Base-by-base conservation (phyloP, 2,113 vertebrate genomes). In the Coreoperca whiteheadi region DNA sequence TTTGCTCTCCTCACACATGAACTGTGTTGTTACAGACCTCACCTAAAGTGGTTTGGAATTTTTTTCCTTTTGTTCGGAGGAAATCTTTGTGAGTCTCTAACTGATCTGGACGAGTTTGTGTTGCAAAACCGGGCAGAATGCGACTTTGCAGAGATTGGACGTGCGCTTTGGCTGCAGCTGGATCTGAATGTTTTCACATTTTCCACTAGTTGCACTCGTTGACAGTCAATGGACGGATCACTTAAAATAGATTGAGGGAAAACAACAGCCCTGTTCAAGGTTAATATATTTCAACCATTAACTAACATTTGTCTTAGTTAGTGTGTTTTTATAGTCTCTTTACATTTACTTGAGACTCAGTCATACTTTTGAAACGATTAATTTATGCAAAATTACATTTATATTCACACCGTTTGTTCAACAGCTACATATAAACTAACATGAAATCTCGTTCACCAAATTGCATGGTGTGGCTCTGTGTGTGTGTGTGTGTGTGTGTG, bases 381-480 rank as follows among this genome's bases (percentile, higher is more conserved):
- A 28, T 72, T 82, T 32, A 68, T 83, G 70, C 37, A 74, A 66
- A 74, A 41, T 39, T 18, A 71, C 74, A 67, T 72, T 50, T 67
- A 56, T 41, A 39, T 65, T 79, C 16, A 48, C 23, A 30, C 3
- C 61, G 10, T 75, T 75, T 77, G 34, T 50, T 70, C 21, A 63
- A 51, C 78, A 61, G 28, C 32, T 61, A 28, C 81, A 79, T 65
- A 59, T 46, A 75, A 64, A 78, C 86, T 80, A 93, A 93, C 83
- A 72, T 3, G 6, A 76, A 74, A 65, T 84, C 34, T 81, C 2
- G 28, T 63, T 84, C 63, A 23, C 65, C 72, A 56, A 77, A 63
- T 39, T 86, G 91, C 89, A 91, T 90, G 88, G 71, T 81, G 86
- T 91, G 87, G 21, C 20, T 91, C 21, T 84, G 39, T 83, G 82